Percentiles rank a stretch among this genome's conserved stretches.
Evolutionary conservation across 2,797 vertebrate species (phyloP).

Genomic region (Glyptemys insculpta): DNA sequence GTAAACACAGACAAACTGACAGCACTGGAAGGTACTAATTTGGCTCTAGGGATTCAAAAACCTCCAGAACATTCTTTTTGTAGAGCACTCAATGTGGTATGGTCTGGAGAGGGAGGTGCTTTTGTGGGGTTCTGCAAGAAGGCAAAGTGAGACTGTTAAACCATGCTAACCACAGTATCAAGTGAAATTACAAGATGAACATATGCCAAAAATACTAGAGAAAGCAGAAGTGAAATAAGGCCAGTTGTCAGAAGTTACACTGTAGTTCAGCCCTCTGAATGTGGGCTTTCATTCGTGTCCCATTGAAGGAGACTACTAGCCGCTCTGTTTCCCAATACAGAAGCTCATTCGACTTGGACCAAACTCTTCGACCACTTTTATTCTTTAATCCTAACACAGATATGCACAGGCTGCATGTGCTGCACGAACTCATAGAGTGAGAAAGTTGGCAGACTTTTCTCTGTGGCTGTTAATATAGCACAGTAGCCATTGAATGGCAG

Average conservation of each 20-base stretch:
- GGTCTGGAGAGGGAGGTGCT: fast-evolving
- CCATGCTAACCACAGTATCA: background rate
- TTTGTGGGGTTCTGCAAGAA: background rate
- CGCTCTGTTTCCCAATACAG: background rate
- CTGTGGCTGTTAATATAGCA: background rate
- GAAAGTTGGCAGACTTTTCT: background rate
- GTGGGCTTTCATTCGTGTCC: background rate
- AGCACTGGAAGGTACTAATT: background rate
- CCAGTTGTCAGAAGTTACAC: background rate
- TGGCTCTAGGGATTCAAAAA: background rate
- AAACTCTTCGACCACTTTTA: background rate
- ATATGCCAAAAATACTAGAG: background rate
- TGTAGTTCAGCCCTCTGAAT: background rate
- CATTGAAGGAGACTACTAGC: background rate
- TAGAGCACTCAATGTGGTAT: background rate
- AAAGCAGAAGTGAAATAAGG: background rate
- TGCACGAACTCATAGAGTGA: background rate
- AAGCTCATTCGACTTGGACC: background rate
- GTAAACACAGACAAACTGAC: background rate
- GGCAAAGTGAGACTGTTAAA: background rate
- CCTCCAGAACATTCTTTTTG: background rate
- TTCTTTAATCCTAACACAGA: background rate
- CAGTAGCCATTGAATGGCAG: background rate
- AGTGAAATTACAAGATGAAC: background rate
- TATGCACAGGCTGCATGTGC: fast-evolving